These are phyloP conservation scores for Chanos chanos DNA, from an alignment of 2,797 vertebrate genomes.

Conservation along the genomic window DNA sequence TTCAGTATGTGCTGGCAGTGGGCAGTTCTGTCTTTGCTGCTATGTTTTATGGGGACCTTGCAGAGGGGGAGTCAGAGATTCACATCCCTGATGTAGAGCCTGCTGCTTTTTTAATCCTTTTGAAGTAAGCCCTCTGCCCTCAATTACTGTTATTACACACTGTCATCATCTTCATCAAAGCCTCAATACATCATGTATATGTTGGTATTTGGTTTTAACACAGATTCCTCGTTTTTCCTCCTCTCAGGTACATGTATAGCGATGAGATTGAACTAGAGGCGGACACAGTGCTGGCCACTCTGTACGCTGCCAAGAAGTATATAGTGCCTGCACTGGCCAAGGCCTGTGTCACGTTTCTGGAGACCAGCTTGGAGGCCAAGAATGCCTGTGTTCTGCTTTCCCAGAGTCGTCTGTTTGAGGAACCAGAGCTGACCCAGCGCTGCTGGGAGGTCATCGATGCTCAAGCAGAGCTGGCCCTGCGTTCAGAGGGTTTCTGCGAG, in stretches of 20 bases:
- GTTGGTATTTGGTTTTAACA: too few species aligned
- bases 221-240: too few species aligned
- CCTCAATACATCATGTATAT: too few species aligned
- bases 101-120: constrained; percentile 82
- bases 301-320: constrained; percentile 91
- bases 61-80: constrained; percentile 84
- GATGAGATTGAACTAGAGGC: constrained; percentile 89
- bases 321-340: constrained; percentile 85
- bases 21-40: constrained; percentile 88
- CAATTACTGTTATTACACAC: too few species aligned
- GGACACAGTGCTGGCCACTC: constrained; percentile 83
- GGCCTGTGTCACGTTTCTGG: constrained; percentile 85
- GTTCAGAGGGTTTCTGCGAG: constrained; percentile 85
- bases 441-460: constrained; percentile 91
- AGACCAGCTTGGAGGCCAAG: constrained; percentile 86
- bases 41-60: constrained; percentile 88
- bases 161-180: too few species aligned
- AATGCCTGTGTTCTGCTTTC: constrained; percentile 87
- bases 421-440: constrained; percentile 83
- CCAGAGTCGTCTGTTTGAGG: constrained; percentile 87
- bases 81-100: constrained; percentile 90
- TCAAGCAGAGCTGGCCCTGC: constrained; percentile 83
- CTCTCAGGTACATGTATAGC: constrained; percentile 82
- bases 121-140: constrained; percentile 74
- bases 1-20: constrained; percentile 85